Evolutionary conservation across 2,888 invertebrate genomes (phyloP).

Genomic region (Rotaria magnacalcarata): DNA sequence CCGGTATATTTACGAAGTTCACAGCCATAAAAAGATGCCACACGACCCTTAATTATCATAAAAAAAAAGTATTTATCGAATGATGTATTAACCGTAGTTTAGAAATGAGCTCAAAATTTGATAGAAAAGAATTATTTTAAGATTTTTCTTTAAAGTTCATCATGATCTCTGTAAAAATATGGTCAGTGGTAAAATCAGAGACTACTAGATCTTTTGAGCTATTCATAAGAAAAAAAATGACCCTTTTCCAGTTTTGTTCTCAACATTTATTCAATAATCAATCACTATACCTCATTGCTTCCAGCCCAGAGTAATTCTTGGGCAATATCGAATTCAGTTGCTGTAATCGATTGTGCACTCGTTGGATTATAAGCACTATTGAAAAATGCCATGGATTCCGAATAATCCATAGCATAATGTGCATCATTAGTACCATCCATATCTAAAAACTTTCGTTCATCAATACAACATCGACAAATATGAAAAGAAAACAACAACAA

Average conservation of each 20-base stretch:
- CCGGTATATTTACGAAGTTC: constrained; percentile 13
- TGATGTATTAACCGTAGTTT: no score
- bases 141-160: no score
- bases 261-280: not conserved
- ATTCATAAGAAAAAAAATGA: no score
- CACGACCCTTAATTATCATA: not conserved
- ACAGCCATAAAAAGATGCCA: constrained; percentile 20
- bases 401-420: constrained; percentile 12
- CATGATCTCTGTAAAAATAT: no score
- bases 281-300: not conserved
- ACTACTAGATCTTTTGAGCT: no score
- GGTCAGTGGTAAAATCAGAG: no score
- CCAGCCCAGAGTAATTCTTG: constrained; percentile 34
- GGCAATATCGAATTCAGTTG: constrained; percentile 20
- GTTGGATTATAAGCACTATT: constrained; percentile 6
- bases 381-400: constrained; percentile 26
- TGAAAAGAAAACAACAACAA: not conserved
- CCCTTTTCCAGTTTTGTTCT: no score
- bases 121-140: no score
- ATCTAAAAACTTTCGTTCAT: constrained; percentile 17
- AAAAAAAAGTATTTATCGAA: not conserved
- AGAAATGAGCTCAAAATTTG: no score
- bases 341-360: constrained; percentile 9
- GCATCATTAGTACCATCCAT: not conserved
- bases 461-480: not conserved